These are phyloP conservation scores for Heliconius erato DNA, from an alignment of 2,888 invertebrate species.

Conservation along the genomic window DNA sequence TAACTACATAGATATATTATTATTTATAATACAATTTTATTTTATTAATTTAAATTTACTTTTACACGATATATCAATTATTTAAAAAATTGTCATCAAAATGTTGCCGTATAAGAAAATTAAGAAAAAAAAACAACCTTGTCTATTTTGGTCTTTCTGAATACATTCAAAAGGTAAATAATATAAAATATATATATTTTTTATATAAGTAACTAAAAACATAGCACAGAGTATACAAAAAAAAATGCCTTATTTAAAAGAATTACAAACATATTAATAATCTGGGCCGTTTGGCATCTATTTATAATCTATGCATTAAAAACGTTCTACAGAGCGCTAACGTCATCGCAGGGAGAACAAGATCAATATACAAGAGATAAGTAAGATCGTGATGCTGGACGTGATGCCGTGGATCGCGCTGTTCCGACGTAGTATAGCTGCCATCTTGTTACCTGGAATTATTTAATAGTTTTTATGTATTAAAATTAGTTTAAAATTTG, in stretches of 20 bases:
- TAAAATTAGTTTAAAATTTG: background rate
- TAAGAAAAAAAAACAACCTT: background rate
- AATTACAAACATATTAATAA: slow-evolving; percentile 23
- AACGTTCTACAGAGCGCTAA: slow-evolving; percentile 56
- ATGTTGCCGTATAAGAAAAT: background rate
- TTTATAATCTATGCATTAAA: slow-evolving; percentile 49
- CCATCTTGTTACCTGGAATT: slow-evolving; percentile 81
- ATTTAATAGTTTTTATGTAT: background rate
- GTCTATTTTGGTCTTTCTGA: slow-evolving; percentile 28
- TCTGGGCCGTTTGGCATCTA: slow-evolving; percentile 40
- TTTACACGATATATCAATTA: slow-evolving; percentile 11
- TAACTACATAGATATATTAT: slow-evolving; percentile 46
- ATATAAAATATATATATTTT: background rate
- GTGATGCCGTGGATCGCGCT: slow-evolving; percentile 82
- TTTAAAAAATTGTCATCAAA: background rate
- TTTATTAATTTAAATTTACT: slow-evolving; percentile 9
- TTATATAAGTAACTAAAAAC: background rate
- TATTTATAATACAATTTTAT: slow-evolving; percentile 42
- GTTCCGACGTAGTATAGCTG: slow-evolving; percentile 81
- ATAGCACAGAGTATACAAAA: background rate
- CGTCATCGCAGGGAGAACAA: slow-evolving; percentile 83
- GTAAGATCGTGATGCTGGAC: slow-evolving; percentile 76
- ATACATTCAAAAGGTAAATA: background rate
- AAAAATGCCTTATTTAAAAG: slow-evolving; percentile 16
- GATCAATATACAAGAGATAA: slow-evolving; percentile 73